Evolutionary conservation across 1,140 invertebrate species (phyloP), one percentile per base, ranked within the genome.

Genomic region (Trichonephila clavipes): DNA sequence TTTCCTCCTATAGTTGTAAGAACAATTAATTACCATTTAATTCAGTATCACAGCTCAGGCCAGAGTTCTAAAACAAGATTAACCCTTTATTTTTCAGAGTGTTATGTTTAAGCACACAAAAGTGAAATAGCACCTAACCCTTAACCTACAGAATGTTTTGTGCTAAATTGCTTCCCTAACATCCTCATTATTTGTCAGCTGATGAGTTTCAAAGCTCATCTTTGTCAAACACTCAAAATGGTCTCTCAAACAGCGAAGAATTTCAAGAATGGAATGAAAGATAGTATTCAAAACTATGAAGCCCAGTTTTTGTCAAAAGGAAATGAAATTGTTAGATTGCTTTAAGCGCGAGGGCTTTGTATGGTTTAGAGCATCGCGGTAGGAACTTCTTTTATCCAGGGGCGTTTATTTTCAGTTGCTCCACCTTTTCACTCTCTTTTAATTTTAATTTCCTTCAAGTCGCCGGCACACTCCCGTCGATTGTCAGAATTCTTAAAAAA

Each of bases 401-500:
- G 66, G 64, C 89, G 72, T 90, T 90, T 90, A 90, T 90, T 82
- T 90, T 90, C 77, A 82, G 89, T 90, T 21, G 21, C 44, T 40
- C 16, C 58, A 88, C 86, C 86, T 88, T 40, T 58, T 61, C n/a
- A 51, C 44, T 61, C 34, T 18, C 86, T 88, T 88, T 88, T 89
- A 89, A 72, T 89, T 89, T 89, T 89, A 89, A 89, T 89, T 89
- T 89, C 44, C 66, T n/a, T 34, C 40, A 58, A 44, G 40, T 34
- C 44, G 62, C 18, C 16, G n/a, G 51, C 51, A 87, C 85, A n/a
- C 66, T 77, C 24, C 69, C 66, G 62, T 89, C 69, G 72, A 81
- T 90, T 90, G 89, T 81, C 44, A 82, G 59, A 90, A 89, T 90
- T 82, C 89, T 82, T 44, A 28, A 85, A 92, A 82, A 90, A 87